A percentile compares a stretch with the other conserved stretches of the same genome.
Conservation (phyloP, 2,888 invertebrate genomes). For the Nezara viridula region DNA sequence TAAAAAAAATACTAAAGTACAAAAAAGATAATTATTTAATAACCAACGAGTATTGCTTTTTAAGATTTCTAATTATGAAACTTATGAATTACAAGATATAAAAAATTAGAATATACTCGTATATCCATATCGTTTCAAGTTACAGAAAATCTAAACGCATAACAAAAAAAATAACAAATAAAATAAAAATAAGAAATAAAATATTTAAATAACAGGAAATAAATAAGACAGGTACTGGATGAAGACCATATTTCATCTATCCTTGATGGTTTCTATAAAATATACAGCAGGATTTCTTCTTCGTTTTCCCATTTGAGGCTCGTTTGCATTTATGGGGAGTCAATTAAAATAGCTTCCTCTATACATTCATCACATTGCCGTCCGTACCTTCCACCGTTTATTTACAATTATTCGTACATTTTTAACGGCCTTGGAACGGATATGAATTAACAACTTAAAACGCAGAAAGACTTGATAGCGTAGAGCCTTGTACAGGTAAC, state of each 20-base stretch:
- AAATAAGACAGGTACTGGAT: background rate
- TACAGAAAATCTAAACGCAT: background rate
- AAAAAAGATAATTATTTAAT: no score
- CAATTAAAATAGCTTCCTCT: slow-evolving; percentile 28
- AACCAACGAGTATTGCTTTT: background rate
- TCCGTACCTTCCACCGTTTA: background rate
- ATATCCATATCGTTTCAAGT: background rate
- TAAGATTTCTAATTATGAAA: background rate
- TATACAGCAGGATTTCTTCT: slow-evolving; percentile 38
- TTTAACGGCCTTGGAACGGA: background rate
- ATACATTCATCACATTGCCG: background rate
- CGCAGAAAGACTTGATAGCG: background rate
- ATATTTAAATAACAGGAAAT: background rate
- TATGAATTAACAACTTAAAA: slow-evolving; percentile 5
- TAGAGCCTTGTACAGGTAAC: background rate
- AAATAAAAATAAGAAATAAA: background rate
- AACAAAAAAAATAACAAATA: no score
- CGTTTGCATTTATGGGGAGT: slow-evolving; percentile 43
- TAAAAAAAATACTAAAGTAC: no score
- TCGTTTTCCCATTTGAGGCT: slow-evolving; percentile 1
- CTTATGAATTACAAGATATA: background rate
- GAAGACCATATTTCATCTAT: slow-evolving; percentile 23
- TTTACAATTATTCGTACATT: background rate
- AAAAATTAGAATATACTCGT: no score
- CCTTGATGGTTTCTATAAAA: slow-evolving; percentile 42